Conservation (phyloP, 2,113 vertebrate genomes). For the Amphilophus citrinellus region DNA sequence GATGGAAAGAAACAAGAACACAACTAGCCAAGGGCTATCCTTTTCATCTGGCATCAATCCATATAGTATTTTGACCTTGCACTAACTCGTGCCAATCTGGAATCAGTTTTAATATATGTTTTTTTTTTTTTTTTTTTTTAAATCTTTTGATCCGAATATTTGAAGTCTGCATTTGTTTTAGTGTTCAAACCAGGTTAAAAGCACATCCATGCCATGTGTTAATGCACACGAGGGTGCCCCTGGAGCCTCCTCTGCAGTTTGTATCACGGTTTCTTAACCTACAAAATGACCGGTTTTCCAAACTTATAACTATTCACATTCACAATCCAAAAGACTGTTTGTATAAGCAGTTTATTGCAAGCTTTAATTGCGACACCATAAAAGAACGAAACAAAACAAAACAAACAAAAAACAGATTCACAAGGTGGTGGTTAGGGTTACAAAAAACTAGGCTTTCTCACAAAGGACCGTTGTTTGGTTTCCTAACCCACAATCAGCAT, state of each 20-base stretch:
- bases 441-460: neutral
- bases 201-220: no score
- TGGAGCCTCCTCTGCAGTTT: neutral
- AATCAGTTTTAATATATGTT: neutral
- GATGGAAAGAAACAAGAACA: conserved; percentile 31
- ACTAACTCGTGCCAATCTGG: conserved; percentile 3
- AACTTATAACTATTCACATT: neutral
- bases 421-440: neutral
- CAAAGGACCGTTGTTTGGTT: neutral
- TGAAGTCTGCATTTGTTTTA: neutral
- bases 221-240: no score
- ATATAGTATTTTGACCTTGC: conserved; percentile 6
- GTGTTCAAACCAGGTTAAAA: neutral
- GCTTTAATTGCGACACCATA: neutral
- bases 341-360: neutral
- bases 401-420: neutral
- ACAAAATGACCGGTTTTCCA: neutral
- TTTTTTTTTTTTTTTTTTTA: no score
- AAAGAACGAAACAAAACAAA: neutral
- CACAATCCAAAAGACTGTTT: neutral
- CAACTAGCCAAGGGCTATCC: conserved; percentile 25
- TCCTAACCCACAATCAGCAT: neutral
- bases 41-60: conserved; percentile 41
- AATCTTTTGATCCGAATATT: neutral
- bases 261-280: neutral